A percentile compares a stretch with the other conserved stretches of the same genome.
Conservation (phyloP, 37 sponge, comb jelly and placozoan genomes). For the Sycon ciliatum region DNA sequence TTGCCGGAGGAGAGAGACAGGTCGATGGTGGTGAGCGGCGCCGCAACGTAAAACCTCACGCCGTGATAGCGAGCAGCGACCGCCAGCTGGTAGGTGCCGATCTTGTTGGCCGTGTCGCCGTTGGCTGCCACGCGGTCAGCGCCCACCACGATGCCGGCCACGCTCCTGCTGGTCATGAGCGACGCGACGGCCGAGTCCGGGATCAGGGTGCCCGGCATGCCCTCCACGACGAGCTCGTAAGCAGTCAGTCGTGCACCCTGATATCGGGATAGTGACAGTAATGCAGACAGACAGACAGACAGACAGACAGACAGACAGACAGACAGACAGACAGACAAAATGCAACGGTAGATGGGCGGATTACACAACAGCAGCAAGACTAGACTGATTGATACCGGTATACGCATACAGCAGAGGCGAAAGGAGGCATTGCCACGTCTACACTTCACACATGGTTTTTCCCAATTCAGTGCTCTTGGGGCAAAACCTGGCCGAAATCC, state of each 20-base stretch:
- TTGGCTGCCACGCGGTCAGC: constrained; percentile 64
- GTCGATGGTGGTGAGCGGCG: constrained; percentile 54
- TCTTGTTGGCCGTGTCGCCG: constrained; percentile 81
- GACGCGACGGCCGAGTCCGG: constrained; percentile 53
- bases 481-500: too few relatives aligned
- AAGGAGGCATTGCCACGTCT: too few relatives aligned
- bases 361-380: too few relatives aligned
- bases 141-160: constrained; percentile 56
- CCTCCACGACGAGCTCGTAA: constrained; percentile 53
- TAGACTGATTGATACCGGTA: too few relatives aligned
- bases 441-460: too few relatives aligned
- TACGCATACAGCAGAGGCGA: too few relatives aligned
- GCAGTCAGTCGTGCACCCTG: constrained; percentile 74
- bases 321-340: too few relatives aligned
- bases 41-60: constrained; percentile 61
- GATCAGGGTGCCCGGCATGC: constrained; percentile 58
- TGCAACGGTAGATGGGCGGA: too few relatives aligned
- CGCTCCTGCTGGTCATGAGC: constrained; percentile 31
- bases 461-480: too few relatives aligned
- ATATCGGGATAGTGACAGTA: too few relatives aligned
- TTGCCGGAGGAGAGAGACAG: constrained; percentile 28
- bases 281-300: too few relatives aligned
- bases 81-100: constrained; percentile 69
- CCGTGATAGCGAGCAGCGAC: constrained; percentile 49
- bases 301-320: too few relatives aligned